phyloP scores from a whole-genome alignment of 2,888 invertebrate genomes.

The Diaphora mendica region DNA sequence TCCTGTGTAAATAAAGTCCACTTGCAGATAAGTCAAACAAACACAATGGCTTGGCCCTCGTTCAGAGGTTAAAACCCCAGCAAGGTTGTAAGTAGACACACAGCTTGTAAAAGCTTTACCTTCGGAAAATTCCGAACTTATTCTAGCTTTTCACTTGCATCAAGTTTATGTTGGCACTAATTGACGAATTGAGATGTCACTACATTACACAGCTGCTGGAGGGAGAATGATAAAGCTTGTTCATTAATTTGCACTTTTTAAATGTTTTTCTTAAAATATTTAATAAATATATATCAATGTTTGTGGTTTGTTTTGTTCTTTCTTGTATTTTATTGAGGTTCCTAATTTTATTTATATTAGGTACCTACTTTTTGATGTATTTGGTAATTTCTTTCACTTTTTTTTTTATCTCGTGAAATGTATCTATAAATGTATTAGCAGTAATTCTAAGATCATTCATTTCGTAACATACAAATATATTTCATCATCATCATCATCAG shows the following conservation, averaged over 20 bases:
- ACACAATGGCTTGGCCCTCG: conserved; percentile 34
- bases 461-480: too few species aligned
- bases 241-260: not conserved
- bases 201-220: not conserved
- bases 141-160: not conserved
- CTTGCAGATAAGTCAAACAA: conserved; percentile 42
- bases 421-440: too few species aligned
- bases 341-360: too few species aligned
- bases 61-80: conserved; percentile 31
- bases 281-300: not conserved
- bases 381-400: too few species aligned
- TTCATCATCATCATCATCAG: too few species aligned
- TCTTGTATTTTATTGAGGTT: too few species aligned
- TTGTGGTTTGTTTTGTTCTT: not conserved
- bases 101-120: conserved; percentile 30
- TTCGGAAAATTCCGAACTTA: conserved; percentile 12
- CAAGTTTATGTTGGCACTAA: not conserved
- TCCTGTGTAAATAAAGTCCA: conserved; percentile 23
- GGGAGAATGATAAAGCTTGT: not conserved
- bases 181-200: not conserved
- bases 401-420: too few species aligned
- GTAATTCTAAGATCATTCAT: too few species aligned
- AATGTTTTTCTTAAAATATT: not conserved
- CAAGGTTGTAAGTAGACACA: conserved; percentile 36
- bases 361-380: too few species aligned